Base-by-base conservation (phyloP, 2,797 vertebrate genomes). In the Parauchenoglanis punctatus region DNA sequence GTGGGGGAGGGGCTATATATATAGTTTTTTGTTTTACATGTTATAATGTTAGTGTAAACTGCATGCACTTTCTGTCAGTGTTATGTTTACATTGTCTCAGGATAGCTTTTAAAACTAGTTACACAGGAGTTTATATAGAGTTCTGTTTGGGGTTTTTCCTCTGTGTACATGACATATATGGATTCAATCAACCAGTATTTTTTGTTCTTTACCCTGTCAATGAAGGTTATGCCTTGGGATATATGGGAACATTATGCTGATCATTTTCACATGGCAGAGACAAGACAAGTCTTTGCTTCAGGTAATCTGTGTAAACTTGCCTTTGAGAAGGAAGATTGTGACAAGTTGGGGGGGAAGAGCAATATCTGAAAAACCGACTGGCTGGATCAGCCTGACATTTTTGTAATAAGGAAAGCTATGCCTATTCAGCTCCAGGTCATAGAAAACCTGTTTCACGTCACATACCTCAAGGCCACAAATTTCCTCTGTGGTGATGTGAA, bases 381-480 rank as follows among this genome's bases (percentile, higher is more conserved):
- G 59, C 63, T 20, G 65, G 86, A 92, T 83, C 85, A 92, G 89
- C 87, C 87, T 92, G 89, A 91, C 92, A 88, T 93, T 92, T 92
- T 86, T 87, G 93, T 93, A 92, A 94, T 94, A 93, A 93, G 83
- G 52, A 86, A 77, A 93, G 91, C 87, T 92, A 94, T 94, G 92
- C 89, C 89, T 91, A 82, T 90, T 70, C 59, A 23, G 86, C 86
- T 67, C 35, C 5, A 7, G 84, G 89, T 20, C 54, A 58, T 6
- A n/a, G 65, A 86, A 73, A 86, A 83, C 78, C 70, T 76, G 59
- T 63, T 67, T 61, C 54, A 83, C 8, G 83, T 73, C 75, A 83
- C n/a, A 23, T 52, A 86, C 58, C 84, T 81, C 20, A 67, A 86
- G 49, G 78, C 70, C 75, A 54, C n/a, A 68, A 67, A 82, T 68